Percentiles rank a stretch among this genome's conserved stretches.
phyloP scores from a whole-genome alignment of 2,113 vertebrate genomes.

The Gavialis gangeticus region DNA sequence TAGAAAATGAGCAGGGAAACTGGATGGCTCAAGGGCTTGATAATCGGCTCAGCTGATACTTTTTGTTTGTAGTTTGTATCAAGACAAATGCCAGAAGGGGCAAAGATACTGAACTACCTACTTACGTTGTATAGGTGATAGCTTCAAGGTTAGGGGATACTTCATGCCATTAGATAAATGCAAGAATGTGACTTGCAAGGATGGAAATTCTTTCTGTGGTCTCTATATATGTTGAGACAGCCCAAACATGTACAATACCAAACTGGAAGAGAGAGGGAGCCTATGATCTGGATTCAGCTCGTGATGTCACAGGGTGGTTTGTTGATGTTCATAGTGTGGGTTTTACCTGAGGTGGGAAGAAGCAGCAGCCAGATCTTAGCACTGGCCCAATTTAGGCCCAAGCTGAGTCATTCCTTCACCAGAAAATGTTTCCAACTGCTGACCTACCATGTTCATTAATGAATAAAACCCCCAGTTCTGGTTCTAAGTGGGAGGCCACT shows the following conservation, averaged over 20 bases:
- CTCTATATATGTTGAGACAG: too few relatives aligned
- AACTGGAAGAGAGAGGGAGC: too few relatives aligned
- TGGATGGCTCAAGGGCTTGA: neutral
- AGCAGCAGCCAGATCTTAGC: too few relatives aligned
- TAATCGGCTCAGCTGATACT: neutral
- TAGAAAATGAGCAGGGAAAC: neutral
- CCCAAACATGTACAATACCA: too few relatives aligned
- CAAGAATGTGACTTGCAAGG: neutral
- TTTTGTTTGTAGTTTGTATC: neutral
- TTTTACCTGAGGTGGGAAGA: too few relatives aligned
- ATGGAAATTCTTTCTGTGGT: neutral
- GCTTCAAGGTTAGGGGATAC: neutral
- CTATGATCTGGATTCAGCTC: too few relatives aligned
- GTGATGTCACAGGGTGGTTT: too few relatives aligned
- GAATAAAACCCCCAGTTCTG: neutral
- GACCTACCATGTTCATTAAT: neutral
- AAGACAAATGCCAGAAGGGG: neutral
- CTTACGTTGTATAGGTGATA: neutral
- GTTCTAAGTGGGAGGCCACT: neutral
- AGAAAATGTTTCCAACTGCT: too few relatives aligned
- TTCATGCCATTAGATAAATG: neutral
- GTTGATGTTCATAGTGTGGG: too few relatives aligned
- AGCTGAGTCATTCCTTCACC: too few relatives aligned
- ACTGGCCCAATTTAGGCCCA: too few relatives aligned
- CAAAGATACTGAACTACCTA: neutral